Percentiles rank a stretch among this genome's conserved stretches.
Conservation (phyloP, 2,888 invertebrate genomes). For the Synanthedon vespiformis region DNA sequence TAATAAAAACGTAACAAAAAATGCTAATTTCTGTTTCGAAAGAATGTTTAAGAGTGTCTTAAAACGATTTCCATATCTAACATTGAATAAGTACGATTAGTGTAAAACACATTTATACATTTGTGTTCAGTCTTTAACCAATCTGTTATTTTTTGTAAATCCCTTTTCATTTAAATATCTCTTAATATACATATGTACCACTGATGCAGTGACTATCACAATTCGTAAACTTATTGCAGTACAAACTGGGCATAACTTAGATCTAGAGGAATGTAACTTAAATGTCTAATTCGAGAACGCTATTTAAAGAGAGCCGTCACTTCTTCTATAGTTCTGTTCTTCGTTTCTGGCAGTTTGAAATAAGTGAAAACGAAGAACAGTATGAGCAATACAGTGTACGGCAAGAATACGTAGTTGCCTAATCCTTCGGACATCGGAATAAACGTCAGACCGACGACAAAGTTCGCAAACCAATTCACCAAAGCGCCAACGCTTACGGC, state of each 20-base stretch:
- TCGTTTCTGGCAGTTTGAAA: constrained; percentile 62
- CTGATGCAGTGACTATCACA: constrained; percentile 30
- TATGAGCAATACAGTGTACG: constrained; percentile 52
- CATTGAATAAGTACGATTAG: background rate
- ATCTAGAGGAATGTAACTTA: constrained; percentile 26
- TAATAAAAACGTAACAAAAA: background rate
- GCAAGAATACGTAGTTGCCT: constrained; percentile 55
- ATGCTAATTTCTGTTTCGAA: too few species aligned
- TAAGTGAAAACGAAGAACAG: constrained; percentile 59
- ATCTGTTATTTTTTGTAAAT: constrained; percentile 4
- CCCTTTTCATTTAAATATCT: constrained; percentile 9
- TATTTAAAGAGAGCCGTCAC: constrained; percentile 63
- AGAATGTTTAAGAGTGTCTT: background rate
- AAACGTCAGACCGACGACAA: constrained; percentile 60
- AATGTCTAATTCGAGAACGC: constrained; percentile 19
- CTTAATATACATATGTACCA: background rate
- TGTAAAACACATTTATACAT: constrained; percentile 16
- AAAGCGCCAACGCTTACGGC: constrained; percentile 63
- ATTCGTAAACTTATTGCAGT: constrained; percentile 37
- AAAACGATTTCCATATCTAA: background rate
- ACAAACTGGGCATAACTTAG: constrained; percentile 6
- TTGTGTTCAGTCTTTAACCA: constrained; percentile 51
- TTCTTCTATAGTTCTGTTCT: constrained; percentile 62
- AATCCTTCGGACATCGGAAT: constrained; percentile 43
- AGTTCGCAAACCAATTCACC: constrained; percentile 66